Base-by-base conservation (phyloP, 2,888 invertebrate species). In the Tinea semifulvella region DNA sequence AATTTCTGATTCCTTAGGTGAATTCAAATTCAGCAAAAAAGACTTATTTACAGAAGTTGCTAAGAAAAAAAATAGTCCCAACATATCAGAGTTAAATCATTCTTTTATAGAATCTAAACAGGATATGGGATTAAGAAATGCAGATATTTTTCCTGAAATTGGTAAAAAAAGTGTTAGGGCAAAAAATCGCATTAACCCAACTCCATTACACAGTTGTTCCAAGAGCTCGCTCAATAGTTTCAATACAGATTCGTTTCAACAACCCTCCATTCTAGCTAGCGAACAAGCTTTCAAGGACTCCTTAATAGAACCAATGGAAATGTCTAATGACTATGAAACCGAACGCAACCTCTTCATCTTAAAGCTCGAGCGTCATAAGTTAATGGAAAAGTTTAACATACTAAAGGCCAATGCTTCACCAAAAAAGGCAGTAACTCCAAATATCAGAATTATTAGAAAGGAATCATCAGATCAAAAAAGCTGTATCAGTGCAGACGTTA, bases 161-260 rank as follows among this genome's bases (percentile, higher is more conserved):
- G n/a, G n/a, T n/a, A n/a, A n/a, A n/a, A n/a, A n/a, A n/a, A n/a
- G n/a, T n/a, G n/a, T n/a, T n/a, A n/a, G n/a, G n/a, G n/a, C n/a
- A n/a, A 65, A 65, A 48, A 52, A 67, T 0, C 60, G 85, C 48
- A 85, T 85, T 1, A 85, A 84, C 49, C 85, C 85, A 0, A 85
- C 84, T 0, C 72, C 69, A 19, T 69, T 77, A 22, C 70, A 75
- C 42, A 58, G 52, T 18, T 52, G 51, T 2, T 58, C 62, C 1
- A 62, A 70, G 46, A 72, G 73, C 4, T 74, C 75, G 0, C 36
- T 79, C 1, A 76, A 64, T 18, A 76, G 65, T 56, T 76, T 76
- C 44, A 70, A 58, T 16, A 53, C 65, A 0, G 76, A 79, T 39
- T 60, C 58, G 3, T 74, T 80, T 43, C 67, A 70, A 42, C 71